A percentile compares a stretch with the other conserved stretches of the same genome.
These are phyloP conservation scores for Lamprotornis superbus DNA, from an alignment of 2,113 vertebrate species.

Conservation along the genomic window DNA sequence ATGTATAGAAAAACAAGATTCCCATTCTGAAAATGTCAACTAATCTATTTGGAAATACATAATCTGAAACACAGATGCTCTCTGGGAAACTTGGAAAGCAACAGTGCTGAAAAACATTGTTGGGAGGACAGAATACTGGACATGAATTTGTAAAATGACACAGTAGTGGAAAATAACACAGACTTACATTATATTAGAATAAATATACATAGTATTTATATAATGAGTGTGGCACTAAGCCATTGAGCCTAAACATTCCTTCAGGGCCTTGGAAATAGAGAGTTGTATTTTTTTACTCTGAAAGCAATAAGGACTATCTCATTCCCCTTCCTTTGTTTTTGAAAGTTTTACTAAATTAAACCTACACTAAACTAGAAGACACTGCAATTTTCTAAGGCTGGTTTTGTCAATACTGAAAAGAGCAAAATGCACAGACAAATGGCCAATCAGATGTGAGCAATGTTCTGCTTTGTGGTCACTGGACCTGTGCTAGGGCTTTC, in stretches of 20 bases:
- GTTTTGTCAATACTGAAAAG: not conserved
- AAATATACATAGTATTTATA: not conserved
- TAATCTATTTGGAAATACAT: not conserved
- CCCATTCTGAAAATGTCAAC: not conserved
- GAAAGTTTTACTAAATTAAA: not conserved
- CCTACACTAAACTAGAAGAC: not conserved
- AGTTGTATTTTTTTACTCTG: not conserved
- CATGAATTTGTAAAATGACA: not conserved
- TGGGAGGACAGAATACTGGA: not conserved
- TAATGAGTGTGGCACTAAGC: not conserved
- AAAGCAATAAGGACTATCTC: not conserved
- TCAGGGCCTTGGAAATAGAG: not conserved
- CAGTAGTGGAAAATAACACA: not conserved
- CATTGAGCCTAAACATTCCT: not conserved
- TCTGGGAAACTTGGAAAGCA: slow-evolving; percentile 23
- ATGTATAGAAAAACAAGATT: slow-evolving; percentile 4
- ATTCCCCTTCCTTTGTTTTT: fast-evolving
- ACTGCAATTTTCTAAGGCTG: not conserved
- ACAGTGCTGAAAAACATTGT: not conserved
- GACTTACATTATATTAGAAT: not conserved
- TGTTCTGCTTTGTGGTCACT: not conserved
- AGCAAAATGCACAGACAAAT: not conserved
- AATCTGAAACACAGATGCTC: slow-evolving; percentile 20
- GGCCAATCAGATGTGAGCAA: not conserved
- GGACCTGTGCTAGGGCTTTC: not conserved